phyloP scores from a whole-genome alignment of 2,888 invertebrate genomes.

The Crossocerus cetratus region DNA sequence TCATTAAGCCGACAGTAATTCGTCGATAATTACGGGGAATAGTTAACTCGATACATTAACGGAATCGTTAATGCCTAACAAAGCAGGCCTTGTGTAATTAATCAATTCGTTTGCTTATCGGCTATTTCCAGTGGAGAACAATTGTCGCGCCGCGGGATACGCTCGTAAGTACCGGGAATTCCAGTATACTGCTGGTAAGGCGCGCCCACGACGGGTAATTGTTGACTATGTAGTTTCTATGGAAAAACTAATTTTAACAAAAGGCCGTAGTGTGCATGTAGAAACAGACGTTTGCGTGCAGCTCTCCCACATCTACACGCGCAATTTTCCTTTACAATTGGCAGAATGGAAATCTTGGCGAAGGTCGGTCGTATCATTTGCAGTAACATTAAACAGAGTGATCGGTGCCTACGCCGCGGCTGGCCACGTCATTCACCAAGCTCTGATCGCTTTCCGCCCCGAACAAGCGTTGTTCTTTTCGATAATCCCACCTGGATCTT shows the following conservation, averaged over 20 bases:
- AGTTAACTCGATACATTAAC: not conserved
- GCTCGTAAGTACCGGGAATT: too few species aligned
- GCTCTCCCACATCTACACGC: too few species aligned
- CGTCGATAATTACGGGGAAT: not conserved
- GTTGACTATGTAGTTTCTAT: too few species aligned
- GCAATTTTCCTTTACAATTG: too few species aligned
- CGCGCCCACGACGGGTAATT: too few species aligned
- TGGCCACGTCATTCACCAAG: constrained; percentile 7
- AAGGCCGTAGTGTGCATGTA: too few species aligned
- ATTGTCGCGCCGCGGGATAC: not conserved
- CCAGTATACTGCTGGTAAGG: too few species aligned
- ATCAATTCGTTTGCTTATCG: not conserved
- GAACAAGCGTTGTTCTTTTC: not conserved
- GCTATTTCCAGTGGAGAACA: not conserved
- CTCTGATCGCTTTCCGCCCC: constrained; percentile 18
- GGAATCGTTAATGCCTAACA: not conserved
- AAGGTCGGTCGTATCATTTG: not conserved
- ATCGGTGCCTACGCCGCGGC: not conserved
- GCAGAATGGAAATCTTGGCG: constrained; percentile 6
- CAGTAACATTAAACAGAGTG: constrained; percentile 11
- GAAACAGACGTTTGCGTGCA: too few species aligned
- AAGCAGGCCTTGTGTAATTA: not conserved
- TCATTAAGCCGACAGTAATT: constrained; percentile 1
- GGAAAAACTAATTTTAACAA: too few species aligned
- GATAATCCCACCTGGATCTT: not conserved